Evolutionary conservation across 53 echinoderm and acorn worm species (phyloP).

Genomic region (Arbacia lixula): DNA sequence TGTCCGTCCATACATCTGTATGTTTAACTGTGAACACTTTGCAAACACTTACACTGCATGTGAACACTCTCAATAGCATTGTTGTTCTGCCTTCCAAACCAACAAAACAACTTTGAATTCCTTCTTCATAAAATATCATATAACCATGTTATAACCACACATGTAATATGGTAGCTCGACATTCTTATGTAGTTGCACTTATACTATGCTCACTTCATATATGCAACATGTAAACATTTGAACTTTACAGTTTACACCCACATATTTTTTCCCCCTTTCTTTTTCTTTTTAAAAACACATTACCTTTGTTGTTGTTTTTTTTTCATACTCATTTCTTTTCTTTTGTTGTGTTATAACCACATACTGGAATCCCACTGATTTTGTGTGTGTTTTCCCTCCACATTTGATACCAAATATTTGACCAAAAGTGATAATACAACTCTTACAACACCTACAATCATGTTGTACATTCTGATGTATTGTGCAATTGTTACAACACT

Average conservation of each 20-base stretch:
- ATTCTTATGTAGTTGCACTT: too few relatives aligned
- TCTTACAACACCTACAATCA: not conserved
- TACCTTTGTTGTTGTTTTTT: too few relatives aligned
- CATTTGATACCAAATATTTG: not conserved
- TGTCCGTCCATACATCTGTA: slow-evolving; percentile 12
- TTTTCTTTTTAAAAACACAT: too few relatives aligned
- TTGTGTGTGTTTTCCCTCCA: not conserved
- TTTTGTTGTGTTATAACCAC: not conserved
- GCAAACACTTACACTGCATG: not conserved
- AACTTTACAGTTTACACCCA: not conserved
- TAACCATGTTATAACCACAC: too few relatives aligned
- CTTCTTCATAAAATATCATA: not conserved
- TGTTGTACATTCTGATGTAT: not conserved
- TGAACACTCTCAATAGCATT: not conserved
- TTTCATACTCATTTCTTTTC: not conserved
- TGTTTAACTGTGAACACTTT: too few relatives aligned
- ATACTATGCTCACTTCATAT: too few relatives aligned
- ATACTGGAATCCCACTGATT: not conserved
- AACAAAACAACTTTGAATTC: not conserved
- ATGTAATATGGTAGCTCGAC: too few relatives aligned
- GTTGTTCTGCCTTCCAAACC: not conserved
- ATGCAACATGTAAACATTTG: too few relatives aligned
- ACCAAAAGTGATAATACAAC: not conserved
- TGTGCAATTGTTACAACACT: not conserved
- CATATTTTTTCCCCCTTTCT: too few relatives aligned